A percentile compares a stretch with the other conserved stretches of the same genome.
Evolutionary conservation across 1,140 invertebrate species (phyloP).

Genomic region (Paraescarpia echinospica): DNA sequence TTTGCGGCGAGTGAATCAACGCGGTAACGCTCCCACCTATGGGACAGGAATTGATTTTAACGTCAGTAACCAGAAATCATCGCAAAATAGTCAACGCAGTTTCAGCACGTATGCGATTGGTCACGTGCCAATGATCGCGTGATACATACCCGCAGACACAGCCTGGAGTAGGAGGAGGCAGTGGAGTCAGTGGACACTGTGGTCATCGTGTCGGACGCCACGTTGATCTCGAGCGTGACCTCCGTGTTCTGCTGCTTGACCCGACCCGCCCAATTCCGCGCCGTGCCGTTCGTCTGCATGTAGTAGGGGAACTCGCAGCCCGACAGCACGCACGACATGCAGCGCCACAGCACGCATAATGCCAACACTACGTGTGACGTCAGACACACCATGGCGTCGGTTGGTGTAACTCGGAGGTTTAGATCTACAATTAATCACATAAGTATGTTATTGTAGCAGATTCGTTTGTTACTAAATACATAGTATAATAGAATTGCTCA

Average conservation of each 20-base stretch:
- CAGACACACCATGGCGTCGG: neutral
- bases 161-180: neutral
- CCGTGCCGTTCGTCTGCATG: conserved; percentile 10
- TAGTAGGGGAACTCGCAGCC: conserved; percentile 2
- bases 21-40: neutral
- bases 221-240: conserved; percentile 13
- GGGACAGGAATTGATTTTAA: neutral
- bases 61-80: neutral
- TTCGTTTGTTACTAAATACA: too few relatives aligned
- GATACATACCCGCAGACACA: neutral
- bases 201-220: neutral
- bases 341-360: neutral
- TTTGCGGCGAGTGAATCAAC: neutral
- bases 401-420: neutral
- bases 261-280: neutral
- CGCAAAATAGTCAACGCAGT: neutral
- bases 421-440: neutral
- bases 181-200: neutral
- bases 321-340: neutral
- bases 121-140: neutral
- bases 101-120: neutral
- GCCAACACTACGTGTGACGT: neutral
- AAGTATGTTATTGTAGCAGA: neutral
- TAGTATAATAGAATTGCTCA: neutral
- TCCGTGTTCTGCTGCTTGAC: conserved; percentile 9